Evolutionary conservation across 2,888 invertebrate species (phyloP).

Genomic region (Hemicrepidius hirtus): DNA sequence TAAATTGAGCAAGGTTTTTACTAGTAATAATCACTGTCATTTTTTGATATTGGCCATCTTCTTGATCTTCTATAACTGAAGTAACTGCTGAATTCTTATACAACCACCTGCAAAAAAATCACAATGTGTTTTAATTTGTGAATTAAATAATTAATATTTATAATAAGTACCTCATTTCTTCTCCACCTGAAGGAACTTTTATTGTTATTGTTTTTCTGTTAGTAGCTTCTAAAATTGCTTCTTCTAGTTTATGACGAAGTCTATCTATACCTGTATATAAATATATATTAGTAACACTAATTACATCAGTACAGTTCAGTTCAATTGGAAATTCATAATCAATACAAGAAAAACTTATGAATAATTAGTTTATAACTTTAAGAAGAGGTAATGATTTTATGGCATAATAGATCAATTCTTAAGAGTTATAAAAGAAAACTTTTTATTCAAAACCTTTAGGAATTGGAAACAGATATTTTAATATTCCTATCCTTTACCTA

Average conservation of each 20-base stretch:
- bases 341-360: too few relatives aligned
- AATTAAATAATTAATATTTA: constrained; percentile 38
- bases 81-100: constrained; percentile 79
- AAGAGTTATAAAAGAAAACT: too few relatives aligned
- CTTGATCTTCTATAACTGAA: constrained; percentile 72
- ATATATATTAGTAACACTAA: too few relatives aligned
- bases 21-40: constrained; percentile 77
- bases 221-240: constrained; percentile 73
- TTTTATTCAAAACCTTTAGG: too few relatives aligned
- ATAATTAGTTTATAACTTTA: too few relatives aligned
- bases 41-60: constrained; percentile 74
- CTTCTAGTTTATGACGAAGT: constrained; percentile 71
- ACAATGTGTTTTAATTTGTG: too few relatives aligned
- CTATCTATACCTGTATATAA: constrained; percentile 74
- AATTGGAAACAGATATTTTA: too few relatives aligned
- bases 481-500: too few relatives aligned
- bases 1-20: constrained; percentile 75
- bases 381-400: too few relatives aligned
- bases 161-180: constrained; percentile 69
- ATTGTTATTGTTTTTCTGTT: constrained; percentile 74
- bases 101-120: constrained; percentile 75
- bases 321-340: too few relatives aligned
- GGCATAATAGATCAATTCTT: too few relatives aligned
- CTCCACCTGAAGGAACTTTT: constrained; percentile 76
- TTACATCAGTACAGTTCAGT: too few relatives aligned